Evolutionary conservation across 2,113 vertebrate species (phyloP).

Genomic region (Chrysemys picta): DNA sequence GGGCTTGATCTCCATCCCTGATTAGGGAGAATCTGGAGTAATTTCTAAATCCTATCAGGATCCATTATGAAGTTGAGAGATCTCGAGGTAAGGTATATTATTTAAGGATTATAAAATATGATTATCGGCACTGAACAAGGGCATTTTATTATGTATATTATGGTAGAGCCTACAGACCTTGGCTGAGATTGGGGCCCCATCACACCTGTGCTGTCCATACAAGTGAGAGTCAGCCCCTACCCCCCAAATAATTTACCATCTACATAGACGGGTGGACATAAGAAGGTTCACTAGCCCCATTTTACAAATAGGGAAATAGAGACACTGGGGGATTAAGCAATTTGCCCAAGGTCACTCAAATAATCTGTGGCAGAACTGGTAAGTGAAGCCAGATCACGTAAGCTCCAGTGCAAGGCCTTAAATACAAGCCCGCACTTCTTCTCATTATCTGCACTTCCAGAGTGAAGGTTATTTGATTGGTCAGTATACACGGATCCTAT

Average conservation of each 20-base stretch:
- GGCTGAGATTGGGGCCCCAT: neutral
- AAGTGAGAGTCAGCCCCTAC: neutral
- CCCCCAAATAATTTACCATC: neutral
- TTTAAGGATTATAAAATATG: neutral
- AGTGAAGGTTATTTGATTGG: neutral
- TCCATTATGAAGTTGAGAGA: neutral
- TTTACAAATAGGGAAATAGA: neutral
- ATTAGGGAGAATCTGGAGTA: neutral
- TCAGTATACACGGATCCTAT: neutral
- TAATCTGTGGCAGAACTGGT: neutral
- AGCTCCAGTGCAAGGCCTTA: rapidly evolving
- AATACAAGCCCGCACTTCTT: neutral
- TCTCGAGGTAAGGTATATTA: neutral
- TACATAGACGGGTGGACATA: neutral
- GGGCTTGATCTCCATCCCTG: neutral
- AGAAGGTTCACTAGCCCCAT: neutral
- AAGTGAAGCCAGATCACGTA: rapidly evolving
- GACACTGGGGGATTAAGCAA: neutral
- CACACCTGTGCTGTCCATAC: neutral
- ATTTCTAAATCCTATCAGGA: neutral
- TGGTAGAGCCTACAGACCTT: neutral
- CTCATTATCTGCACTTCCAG: neutral
- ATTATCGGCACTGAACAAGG: neutral
- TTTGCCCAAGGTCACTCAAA: neutral
- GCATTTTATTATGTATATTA: neutral